phyloP scores from a whole-genome alignment of 2,113 vertebrate species.

The Hemibagrus wyckioides region DNA sequence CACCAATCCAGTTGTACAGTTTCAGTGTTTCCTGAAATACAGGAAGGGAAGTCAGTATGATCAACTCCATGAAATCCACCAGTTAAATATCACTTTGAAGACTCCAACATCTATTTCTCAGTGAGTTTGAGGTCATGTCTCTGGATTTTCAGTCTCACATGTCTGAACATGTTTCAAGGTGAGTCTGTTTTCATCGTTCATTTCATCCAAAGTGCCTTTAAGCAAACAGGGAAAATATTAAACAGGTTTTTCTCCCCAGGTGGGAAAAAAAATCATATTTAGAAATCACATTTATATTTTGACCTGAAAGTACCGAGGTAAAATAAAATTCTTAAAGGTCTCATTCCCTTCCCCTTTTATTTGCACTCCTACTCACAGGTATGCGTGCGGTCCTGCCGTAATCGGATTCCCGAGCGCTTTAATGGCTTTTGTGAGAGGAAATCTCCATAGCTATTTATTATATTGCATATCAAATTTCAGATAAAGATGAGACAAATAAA shows the following conservation, averaged over 20 bases:
- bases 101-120: neutral
- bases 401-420: neutral
- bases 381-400: neutral
- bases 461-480: neutral
- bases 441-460: neutral
- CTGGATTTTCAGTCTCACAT: neutral
- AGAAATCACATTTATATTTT: neutral
- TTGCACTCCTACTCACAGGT: neutral
- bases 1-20: neutral
- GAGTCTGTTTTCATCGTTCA: neutral
- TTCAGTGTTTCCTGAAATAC: neutral
- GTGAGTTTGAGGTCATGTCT: neutral
- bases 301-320: neutral
- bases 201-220: neutral
- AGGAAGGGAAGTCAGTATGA: neutral
- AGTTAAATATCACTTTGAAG: neutral
- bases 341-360: neutral
- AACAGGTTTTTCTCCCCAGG: neutral
- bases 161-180: neutral
- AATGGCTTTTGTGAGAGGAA: neutral
- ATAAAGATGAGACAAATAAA: neutral
- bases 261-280: neutral
- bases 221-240: neutral
- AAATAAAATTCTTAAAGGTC: neutral
- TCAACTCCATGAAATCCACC: neutral